A percentile compares a stretch with the other conserved stretches of the same genome.
phyloP scores from a whole-genome alignment of 2,113 vertebrate species.

The Cyanoderma ruficeps region DNA sequence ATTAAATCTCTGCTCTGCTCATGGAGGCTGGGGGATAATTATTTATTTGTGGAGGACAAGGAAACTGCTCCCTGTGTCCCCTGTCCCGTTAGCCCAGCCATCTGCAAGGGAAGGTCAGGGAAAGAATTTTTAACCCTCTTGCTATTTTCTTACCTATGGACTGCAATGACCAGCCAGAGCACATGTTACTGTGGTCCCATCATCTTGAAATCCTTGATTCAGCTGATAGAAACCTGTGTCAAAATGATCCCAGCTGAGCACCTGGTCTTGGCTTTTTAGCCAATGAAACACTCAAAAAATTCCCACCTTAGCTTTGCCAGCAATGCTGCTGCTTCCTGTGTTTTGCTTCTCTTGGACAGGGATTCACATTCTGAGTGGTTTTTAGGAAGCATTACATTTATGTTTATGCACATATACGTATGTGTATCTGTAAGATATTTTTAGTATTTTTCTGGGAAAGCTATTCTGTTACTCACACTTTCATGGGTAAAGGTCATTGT shows the following conservation, averaged over 20 bases:
- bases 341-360: not conserved
- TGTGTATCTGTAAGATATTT: not conserved
- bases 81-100: not conserved
- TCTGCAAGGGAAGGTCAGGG: not conserved
- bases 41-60: slow-evolving; percentile 55
- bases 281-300: not conserved
- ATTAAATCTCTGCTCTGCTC: slow-evolving; percentile 68
- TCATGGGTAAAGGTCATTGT: not conserved
- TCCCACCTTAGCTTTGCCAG: not conserved
- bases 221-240: not conserved
- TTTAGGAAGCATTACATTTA: not conserved
- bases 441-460: not conserved
- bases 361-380: not conserved
- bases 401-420: accelerated
- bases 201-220: not conserved
- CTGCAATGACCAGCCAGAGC: not conserved
- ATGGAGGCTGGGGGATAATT: not conserved
- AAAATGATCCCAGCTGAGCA: not conserved
- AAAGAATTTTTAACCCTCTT: not conserved
- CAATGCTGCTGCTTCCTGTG: not conserved
- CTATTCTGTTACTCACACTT: not conserved
- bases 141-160: not conserved
- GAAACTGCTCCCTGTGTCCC: not conserved
- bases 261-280: not conserved
- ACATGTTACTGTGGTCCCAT: not conserved